phyloP scores from a whole-genome alignment of 2,797 vertebrate species.

The Cyclopterus lumpus region DNA sequence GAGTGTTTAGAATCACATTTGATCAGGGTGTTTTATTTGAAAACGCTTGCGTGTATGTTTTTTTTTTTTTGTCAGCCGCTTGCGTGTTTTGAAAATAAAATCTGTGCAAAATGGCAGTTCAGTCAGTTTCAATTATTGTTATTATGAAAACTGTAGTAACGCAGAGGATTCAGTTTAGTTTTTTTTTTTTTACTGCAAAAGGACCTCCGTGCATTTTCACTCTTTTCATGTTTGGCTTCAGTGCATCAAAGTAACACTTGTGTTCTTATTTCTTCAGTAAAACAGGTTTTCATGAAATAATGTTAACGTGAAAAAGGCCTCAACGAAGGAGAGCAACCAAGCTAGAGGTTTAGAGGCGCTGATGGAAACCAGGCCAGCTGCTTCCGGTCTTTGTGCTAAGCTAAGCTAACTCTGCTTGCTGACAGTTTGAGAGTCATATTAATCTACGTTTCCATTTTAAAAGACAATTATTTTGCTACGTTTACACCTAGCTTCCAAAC shows the following conservation, averaged over 20 bases:
- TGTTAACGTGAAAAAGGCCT: constrained; percentile 4
- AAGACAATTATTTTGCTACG: too few species aligned
- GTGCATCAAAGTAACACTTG: background rate
- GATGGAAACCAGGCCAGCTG: too few species aligned
- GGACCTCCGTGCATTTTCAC: background rate
- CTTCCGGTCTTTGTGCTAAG: background rate
- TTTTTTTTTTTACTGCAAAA: constrained; percentile 4
- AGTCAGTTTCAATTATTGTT: background rate
- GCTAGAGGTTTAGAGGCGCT: background rate
- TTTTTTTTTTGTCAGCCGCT: background rate
- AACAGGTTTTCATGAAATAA: constrained; percentile 12
- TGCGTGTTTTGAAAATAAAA: constrained; percentile 9
- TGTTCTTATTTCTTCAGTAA: background rate
- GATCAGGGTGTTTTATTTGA: constrained; percentile 1
- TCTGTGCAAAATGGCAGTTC: background rate
- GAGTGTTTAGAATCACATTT: constrained; percentile 2
- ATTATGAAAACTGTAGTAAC: background rate
- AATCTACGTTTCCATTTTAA: background rate
- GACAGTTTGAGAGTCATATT: background rate
- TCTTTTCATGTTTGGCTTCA: constrained; percentile 8
- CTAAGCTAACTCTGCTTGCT: background rate
- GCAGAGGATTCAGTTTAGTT: constrained; percentile 10
- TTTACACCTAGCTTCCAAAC: too few species aligned
- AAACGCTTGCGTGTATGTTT: background rate
- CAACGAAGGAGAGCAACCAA: background rate